Base-by-base conservation (phyloP, 1,140 invertebrate genomes). In the Formica selysi region DNA sequence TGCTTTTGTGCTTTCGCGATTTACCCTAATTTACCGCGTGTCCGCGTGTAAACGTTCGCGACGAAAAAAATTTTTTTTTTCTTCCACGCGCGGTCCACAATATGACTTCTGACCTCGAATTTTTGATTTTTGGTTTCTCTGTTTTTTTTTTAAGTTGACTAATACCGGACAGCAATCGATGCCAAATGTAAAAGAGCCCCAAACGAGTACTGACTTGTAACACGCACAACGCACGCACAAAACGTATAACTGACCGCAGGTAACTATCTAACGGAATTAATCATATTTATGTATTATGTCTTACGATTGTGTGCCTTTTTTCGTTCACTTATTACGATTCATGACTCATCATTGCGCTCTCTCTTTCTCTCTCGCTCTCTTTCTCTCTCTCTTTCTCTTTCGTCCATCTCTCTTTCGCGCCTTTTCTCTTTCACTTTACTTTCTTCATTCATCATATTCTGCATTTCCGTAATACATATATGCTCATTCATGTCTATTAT, bases 181-280 rank as follows among this genome's bases (percentile, higher is more conserved):
- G 94, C 93, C 94, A 94, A 95, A 92, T 93, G 92, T 95, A 93
- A 95, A 94, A 95, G 93, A 95, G 93, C 93, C 93, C 91, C 94
- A 94, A 93, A 95, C 94, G 93, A 95, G 94, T 94, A 95, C 94
- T 94, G 94, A 95, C 93, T 95, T 95, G 94, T 95, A 95, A 95
- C 91, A 94, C 91, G 93, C 92, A 94, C 93, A 94, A 94, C 92
- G 93, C 92, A 95, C 93, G 93, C 92, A 95, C 89, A 94, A 92
- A 94, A 94, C 92, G 92, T 93, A 94, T 93, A 94, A 93, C 91
- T 88, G 92, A 94, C 91, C 90, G 87, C 93, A 95, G 93, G 93
- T 94, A 94, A 95, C 91, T 94, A 92, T 93, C 89, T 92, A 92
- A 92, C 92, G 86, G 89, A 92, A 91, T 90, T 92, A 87, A 92